A percentile compares a stretch with the other conserved stretches of the same genome.
Evolutionary conservation across 2,888 invertebrate species (phyloP).

Genomic region (Lampropteryx suffumata): DNA sequence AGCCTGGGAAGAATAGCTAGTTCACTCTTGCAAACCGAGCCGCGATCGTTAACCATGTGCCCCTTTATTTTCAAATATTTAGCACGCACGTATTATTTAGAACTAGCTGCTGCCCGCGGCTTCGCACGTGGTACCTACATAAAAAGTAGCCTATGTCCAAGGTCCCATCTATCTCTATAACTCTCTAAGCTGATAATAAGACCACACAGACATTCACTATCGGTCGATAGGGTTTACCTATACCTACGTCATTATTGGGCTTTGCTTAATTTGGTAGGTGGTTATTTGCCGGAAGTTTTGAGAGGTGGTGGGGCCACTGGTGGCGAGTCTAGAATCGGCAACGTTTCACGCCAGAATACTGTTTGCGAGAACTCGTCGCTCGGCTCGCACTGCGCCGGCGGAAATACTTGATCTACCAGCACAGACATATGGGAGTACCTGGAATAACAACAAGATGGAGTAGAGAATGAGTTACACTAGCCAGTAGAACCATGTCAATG

Average conservation of each 20-base stretch:
- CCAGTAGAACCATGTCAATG: no score
- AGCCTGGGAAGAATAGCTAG: neutral
- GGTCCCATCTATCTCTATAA: no score
- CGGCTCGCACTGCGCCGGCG: slow-evolving; percentile 86
- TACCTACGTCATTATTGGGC: neutral
- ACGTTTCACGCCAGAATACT: slow-evolving; percentile 96
- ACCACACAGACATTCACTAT: no score
- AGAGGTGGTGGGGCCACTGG: slow-evolving; percentile 39
- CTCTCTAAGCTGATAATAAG: no score
- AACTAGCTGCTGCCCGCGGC: no score
- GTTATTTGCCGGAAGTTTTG: slow-evolving; percentile 31
- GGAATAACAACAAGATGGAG: slow-evolving; percentile 9
- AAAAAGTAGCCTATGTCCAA: no score
- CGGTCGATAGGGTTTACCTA: neutral
- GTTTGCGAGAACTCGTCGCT: slow-evolving; percentile 91
- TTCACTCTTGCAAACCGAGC: neutral
- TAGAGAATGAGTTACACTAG: no score
- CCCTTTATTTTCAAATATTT: no score
- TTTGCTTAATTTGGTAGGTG: neutral
- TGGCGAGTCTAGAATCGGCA: slow-evolving; percentile 73
- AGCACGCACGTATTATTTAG: no score
- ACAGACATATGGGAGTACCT: slow-evolving; percentile 97
- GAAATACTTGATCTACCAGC: slow-evolving; percentile 98
- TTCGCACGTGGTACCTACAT: no score
- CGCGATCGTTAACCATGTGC: no score